These are phyloP conservation scores for Barnardius zonarius DNA, from an alignment of 2,113 vertebrate genomes.

Conservation along the genomic window DNA sequence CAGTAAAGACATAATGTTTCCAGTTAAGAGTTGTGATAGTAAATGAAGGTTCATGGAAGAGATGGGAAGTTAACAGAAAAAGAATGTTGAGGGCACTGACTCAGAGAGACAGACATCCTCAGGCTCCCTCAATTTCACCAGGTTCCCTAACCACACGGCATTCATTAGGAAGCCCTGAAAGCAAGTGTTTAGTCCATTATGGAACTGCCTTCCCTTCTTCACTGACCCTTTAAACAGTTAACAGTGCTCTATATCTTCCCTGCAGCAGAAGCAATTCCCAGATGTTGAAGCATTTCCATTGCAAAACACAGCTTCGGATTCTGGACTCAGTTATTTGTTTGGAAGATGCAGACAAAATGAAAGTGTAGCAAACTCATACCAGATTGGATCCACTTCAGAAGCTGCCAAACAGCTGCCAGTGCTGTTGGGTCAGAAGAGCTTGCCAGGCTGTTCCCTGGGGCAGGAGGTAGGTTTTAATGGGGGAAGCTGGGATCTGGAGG, in stretches of 20 bases:
- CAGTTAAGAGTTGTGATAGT: constrained; percentile 6
- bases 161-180: neutral
- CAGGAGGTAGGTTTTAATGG: constrained; percentile 44
- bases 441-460: constrained; percentile 65
- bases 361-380: constrained; percentile 74
- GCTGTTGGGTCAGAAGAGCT: constrained; percentile 56
- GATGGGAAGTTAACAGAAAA: constrained; percentile 6
- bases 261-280: constrained; percentile 63
- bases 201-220: neutral
- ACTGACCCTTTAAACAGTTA: constrained; percentile 42
- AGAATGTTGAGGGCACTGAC: neutral
- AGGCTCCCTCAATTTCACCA: neutral
- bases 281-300: constrained; percentile 65
- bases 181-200: neutral
- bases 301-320: constrained; percentile 71
- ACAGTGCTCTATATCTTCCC: constrained; percentile 23
- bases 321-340: constrained; percentile 63
- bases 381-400: constrained; percentile 71
- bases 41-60: constrained; percentile 31
- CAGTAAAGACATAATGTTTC: neutral
- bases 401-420: constrained; percentile 73
- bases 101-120: neutral
- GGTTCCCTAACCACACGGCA: neutral
- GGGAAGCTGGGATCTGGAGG: constrained; percentile 48
- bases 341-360: constrained; percentile 67